phyloP scores from a whole-genome alignment of 2,113 vertebrate species.

The Chinchilla lanigera region DNA sequence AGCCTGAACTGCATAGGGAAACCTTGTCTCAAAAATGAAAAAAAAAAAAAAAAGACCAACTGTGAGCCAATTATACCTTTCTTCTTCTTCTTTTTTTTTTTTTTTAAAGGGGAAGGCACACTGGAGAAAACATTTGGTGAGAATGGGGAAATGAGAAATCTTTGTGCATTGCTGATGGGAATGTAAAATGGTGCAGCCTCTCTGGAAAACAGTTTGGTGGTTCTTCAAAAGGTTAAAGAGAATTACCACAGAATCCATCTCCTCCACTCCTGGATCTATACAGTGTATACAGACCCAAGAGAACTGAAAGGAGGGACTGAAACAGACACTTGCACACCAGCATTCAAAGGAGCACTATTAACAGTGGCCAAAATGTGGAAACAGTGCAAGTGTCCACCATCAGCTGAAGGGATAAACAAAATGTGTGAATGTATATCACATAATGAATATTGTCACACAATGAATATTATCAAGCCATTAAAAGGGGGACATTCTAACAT shows the following conservation, averaged over 20 bases:
- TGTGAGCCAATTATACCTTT: neutral
- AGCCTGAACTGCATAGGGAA: no score
- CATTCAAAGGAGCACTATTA: neutral
- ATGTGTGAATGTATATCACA: neutral
- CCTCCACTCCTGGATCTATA: neutral
- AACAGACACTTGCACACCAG: neutral
- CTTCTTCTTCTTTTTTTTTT: neutral
- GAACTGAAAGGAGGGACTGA: neutral
- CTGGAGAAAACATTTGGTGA: neutral
- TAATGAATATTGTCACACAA: neutral
- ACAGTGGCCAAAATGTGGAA: neutral
- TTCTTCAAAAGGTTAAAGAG: neutral
- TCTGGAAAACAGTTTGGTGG: neutral
- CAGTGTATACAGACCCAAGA: neutral
- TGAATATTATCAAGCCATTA: neutral
- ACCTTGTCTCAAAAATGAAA: no score
- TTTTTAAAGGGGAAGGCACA: neutral
- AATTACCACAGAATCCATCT: neutral
- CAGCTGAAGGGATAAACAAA: neutral
- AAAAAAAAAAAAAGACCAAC: no score
- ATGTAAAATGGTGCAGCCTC: neutral
- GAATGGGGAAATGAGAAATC: neutral
- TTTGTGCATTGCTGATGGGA: neutral
- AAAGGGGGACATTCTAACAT: slow-evolving; percentile 5
- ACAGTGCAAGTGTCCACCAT: neutral